phyloP scores from a whole-genome alignment of 2,888 invertebrate species.

The Caenorhabditis imperialis region DNA sequence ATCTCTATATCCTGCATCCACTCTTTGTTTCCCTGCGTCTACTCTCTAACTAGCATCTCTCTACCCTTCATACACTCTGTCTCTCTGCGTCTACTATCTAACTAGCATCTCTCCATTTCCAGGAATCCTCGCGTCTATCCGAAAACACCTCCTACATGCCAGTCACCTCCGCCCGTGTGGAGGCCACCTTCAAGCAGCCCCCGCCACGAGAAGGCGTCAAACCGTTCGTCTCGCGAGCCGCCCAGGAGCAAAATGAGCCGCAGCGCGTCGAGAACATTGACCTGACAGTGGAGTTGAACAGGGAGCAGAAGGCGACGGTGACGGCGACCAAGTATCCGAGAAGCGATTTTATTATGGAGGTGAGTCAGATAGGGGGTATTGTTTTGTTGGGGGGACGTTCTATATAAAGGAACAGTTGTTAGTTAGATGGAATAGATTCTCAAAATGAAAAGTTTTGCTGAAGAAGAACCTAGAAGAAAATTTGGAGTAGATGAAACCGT shows the following conservation, averaged over 20 bases:
- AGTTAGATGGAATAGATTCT: too few relatives aligned
- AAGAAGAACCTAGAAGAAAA: too few relatives aligned
- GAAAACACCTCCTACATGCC: conserved; percentile 49
- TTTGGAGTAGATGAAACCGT: too few relatives aligned
- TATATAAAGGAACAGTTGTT: too few relatives aligned
- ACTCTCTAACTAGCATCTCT: too few relatives aligned
- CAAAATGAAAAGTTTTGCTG: too few relatives aligned
- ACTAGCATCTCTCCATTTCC: neutral
- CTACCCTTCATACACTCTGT: too few relatives aligned
- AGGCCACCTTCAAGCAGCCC: conserved; percentile 53
- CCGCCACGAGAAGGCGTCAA: conserved; percentile 50
- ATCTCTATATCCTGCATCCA: too few relatives aligned
- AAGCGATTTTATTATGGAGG: conserved; percentile 44
- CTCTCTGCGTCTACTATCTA: too few relatives aligned
- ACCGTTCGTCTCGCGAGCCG: conserved; percentile 42
- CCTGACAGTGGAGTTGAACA: conserved; percentile 62
- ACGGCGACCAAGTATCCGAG: conserved; percentile 61
- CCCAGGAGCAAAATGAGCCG: conserved; percentile 26
- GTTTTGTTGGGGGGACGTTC: too few relatives aligned
- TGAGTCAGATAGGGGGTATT: too few relatives aligned
- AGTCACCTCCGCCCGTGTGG: conserved; percentile 42
- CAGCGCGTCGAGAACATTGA: conserved; percentile 49
- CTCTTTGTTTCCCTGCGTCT: too few relatives aligned
- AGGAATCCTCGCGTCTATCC: conserved; percentile 29
- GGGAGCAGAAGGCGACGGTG: conserved; percentile 65